Percentiles rank a stretch among this genome's conserved stretches.
Conservation (phyloP, 2,888 invertebrate genomes). For the Volucella zonaria region DNA sequence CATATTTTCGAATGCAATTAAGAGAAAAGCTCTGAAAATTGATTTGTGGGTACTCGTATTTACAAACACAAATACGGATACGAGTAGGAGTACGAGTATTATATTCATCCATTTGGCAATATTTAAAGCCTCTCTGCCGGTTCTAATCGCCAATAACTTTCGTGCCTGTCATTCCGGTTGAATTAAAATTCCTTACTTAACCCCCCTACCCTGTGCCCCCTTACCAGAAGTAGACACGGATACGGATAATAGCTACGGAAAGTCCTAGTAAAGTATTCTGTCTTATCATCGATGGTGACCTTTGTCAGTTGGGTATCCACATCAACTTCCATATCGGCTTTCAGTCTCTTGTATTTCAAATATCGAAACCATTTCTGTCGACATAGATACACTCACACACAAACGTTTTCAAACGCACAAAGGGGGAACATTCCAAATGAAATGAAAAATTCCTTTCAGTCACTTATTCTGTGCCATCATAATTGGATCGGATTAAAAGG, state of each 20-base stretch:
- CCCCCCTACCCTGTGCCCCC: too few species aligned
- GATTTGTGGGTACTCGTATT: too few species aligned
- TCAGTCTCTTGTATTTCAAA: not conserved
- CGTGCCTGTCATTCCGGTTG: constrained; percentile 26
- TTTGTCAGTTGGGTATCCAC: not conserved
- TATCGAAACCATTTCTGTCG: not conserved
- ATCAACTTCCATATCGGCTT: too few species aligned
- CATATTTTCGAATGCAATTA: too few species aligned
- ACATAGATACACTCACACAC: not conserved
- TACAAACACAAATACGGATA: not conserved
- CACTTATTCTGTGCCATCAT: constrained; percentile 10
- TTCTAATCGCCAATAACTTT: constrained; percentile 13
- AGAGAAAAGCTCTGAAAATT: too few species aligned
- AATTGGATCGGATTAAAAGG: constrained; percentile 6
- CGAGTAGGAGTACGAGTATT: not conserved
- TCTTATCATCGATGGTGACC: not conserved
- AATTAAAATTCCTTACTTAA: constrained; percentile 18
- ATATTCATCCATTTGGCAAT: not conserved
- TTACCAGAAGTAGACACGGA: not conserved
- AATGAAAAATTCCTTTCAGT: constrained; percentile 53
- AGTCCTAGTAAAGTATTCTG: not conserved
- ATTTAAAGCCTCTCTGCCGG: too few species aligned
- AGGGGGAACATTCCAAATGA: not conserved
- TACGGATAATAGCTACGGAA: constrained; percentile 1
- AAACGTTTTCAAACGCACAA: constrained; percentile 2